Percentiles rank a stretch among this genome's conserved stretches.
Evolutionary conservation across 2,113 vertebrate species (phyloP).

Genomic region (Meles meles): DNA sequence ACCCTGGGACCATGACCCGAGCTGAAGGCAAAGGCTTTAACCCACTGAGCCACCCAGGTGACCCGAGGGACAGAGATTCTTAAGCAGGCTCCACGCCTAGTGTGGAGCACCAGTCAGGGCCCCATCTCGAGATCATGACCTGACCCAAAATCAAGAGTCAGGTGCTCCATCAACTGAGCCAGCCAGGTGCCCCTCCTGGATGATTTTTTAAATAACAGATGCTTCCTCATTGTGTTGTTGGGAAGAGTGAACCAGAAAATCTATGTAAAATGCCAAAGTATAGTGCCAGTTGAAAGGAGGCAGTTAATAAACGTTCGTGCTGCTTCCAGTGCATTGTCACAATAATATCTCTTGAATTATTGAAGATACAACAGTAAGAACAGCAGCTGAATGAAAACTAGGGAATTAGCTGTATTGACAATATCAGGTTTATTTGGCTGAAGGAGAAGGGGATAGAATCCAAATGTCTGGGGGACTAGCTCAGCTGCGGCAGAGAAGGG

Average conservation of each 20-base stretch:
- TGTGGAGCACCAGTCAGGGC: neutral
- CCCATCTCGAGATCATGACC: neutral
- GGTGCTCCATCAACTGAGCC: neutral
- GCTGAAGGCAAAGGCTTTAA: too few species aligned
- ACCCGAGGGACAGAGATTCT: neutral
- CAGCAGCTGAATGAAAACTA: constrained; percentile 31
- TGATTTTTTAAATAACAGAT: neutral
- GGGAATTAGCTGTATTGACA: constrained; percentile 5
- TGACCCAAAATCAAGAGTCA: neutral
- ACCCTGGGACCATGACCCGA: too few species aligned
- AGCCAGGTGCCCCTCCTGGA: neutral
- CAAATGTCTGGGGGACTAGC: neutral
- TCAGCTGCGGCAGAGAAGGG: neutral
- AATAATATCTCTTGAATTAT: constrained; percentile 52
- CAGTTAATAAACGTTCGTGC: constrained; percentile 26
- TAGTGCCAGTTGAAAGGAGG: neutral
- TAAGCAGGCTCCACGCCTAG: neutral
- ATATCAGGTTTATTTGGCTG: constrained; percentile 22
- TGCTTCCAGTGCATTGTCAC: neutral
- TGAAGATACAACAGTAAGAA: constrained; percentile 41
- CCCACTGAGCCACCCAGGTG: too few species aligned
- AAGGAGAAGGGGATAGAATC: neutral
- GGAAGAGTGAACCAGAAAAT: constrained; percentile 3
- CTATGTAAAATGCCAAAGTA: neutral
- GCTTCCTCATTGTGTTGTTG: neutral